Conservation (phyloP, 2,797 vertebrate genomes). For the Alcedo atthis region DNA sequence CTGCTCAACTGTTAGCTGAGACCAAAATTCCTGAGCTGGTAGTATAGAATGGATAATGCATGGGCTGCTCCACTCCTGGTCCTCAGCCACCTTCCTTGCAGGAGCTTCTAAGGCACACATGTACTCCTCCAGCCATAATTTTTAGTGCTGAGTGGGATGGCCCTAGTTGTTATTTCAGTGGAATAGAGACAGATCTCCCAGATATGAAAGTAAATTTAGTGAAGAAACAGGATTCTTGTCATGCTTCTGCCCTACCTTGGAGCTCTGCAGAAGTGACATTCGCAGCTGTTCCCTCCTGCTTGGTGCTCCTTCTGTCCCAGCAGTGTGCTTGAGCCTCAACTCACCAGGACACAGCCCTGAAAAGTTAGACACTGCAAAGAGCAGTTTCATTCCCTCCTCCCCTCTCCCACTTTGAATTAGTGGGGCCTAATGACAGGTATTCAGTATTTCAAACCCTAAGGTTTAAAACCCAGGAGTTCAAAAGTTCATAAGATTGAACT, state of each 20-base stretch:
- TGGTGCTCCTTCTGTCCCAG: background rate
- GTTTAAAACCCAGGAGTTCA: constrained; percentile 51
- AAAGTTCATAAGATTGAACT: constrained; percentile 42
- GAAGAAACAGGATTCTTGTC: background rate
- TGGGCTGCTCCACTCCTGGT: background rate
- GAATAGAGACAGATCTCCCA: background rate
- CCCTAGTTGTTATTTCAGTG: background rate
- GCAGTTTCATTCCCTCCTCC: background rate
- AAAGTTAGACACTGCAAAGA: background rate
- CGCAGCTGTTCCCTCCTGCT: background rate
- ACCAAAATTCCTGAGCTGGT: background rate
- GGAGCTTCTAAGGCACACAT: background rate
- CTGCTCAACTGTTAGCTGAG: background rate
- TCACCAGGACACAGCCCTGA: background rate
- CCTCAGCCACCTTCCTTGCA: background rate
- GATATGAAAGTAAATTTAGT: background rate
- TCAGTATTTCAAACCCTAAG: constrained; percentile 19
- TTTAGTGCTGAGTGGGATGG: background rate
- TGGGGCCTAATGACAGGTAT: constrained; percentile 30
- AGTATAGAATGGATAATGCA: background rate
- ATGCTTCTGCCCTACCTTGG: background rate
- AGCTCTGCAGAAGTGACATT: background rate
- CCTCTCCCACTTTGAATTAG: background rate
- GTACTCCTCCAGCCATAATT: background rate
- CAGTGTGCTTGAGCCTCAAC: background rate